phyloP scores from a whole-genome alignment of 1,140 invertebrate genomes.

The Oppia nitens region DNA sequence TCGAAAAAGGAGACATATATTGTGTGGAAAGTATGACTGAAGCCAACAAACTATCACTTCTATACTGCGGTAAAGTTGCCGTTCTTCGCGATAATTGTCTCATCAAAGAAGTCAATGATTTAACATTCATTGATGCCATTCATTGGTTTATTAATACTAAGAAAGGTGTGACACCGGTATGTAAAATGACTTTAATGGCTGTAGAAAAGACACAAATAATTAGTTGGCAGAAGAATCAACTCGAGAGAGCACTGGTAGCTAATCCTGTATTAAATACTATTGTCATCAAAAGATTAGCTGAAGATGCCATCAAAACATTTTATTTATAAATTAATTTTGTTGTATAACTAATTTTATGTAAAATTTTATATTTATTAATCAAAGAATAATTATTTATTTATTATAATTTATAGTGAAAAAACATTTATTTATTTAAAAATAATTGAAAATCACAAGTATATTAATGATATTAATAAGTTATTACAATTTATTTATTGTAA shows the following conservation, averaged over 20 bases:
- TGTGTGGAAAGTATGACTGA: neutral
- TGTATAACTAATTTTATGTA: no score
- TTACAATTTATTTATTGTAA: no score
- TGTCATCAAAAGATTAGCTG: neutral
- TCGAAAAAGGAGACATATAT: neutral
- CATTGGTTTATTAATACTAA: neutral
- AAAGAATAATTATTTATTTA: no score
- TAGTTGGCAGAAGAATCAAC: neutral
- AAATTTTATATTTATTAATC: no score
- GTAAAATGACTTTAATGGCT: neutral
- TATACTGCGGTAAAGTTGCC: neutral
- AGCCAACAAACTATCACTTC: neutral
- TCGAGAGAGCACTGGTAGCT: neutral
- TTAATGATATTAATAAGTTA: no score
- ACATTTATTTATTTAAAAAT: no score
- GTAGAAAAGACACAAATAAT: neutral
- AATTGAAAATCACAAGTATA: no score
- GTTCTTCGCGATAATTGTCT: neutral
- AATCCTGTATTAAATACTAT: neutral
- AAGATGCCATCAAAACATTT: neutral
- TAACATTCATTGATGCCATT: neutral
- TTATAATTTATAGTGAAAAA: no score
- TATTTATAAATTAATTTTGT: neutral
- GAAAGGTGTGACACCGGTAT: neutral
- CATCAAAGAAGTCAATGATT: neutral